phyloP scores from a whole-genome alignment of 1,140 invertebrate genomes.

The Dufourea novaeangliae region DNA sequence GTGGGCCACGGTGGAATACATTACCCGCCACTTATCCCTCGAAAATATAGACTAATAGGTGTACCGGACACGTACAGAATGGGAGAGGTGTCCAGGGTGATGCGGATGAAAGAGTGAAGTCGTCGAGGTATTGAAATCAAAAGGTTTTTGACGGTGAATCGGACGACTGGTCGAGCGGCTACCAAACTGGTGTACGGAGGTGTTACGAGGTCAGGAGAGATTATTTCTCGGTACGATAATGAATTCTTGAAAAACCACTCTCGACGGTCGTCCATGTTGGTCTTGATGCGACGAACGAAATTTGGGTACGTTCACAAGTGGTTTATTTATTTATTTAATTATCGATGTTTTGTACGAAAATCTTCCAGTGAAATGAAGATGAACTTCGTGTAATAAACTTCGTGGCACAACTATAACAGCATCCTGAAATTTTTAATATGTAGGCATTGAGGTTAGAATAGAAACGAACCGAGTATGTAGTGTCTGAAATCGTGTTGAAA shows the following conservation, averaged over 20 bases:
- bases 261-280: background rate
- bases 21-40: conserved; percentile 57
- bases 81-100: conserved; percentile 15
- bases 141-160: conserved; percentile 48
- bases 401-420: no score
- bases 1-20: conserved; percentile 47
- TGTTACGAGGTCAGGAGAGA: no score
- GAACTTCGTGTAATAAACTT: no score
- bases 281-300: no score
- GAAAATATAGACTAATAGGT: conserved; percentile 64
- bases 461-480: no score
- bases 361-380: no score
- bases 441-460: no score
- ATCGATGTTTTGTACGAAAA: no score
- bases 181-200: background rate
- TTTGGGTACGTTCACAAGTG: background rate
- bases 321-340: no score
- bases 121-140: conserved; percentile 39
- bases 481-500: no score
- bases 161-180: conserved; percentile 10
- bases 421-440: no score
- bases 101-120: conserved; percentile 42
- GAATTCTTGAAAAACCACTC: conserved; percentile 9
- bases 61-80: conserved; percentile 49
- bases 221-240: conserved; percentile 17